These are phyloP conservation scores for Cottus gobio DNA, from an alignment of 2,113 vertebrate genomes.

Conservation along the genomic window DNA sequence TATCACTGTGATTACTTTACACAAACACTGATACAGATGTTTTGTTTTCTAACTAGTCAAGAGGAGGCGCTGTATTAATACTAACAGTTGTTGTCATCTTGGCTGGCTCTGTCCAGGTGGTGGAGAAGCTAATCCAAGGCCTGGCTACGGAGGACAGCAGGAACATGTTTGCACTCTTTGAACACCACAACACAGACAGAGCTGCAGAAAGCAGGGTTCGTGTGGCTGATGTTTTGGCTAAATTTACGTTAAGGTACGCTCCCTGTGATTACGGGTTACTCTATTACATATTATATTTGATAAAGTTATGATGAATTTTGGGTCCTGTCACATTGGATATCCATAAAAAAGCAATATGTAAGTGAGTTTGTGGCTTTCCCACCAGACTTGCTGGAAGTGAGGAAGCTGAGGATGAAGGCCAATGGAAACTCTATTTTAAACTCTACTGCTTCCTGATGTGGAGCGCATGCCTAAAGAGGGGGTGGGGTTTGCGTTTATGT, in stretches of 20 bases:
- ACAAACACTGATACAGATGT: slow-evolving; percentile 1
- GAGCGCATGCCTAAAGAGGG: slow-evolving; percentile 93
- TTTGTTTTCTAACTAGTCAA: neutral
- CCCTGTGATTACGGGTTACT: neutral
- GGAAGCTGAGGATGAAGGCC: slow-evolving; percentile 87
- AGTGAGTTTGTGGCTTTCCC: slow-evolving; percentile 29
- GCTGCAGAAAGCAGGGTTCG: slow-evolving; percentile 96
- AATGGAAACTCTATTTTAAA: slow-evolving; percentile 94
- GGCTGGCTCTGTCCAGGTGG: slow-evolving; percentile 85
- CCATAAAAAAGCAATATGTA: neutral
- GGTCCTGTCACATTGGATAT: neutral
- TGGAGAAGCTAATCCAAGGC: slow-evolving; percentile 97
- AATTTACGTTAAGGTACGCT: slow-evolving; percentile 95
- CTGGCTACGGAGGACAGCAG: slow-evolving; percentile 98
- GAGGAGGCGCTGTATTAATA: neutral
- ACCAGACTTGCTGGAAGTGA: slow-evolving; percentile 86
- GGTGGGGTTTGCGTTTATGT: slow-evolving; percentile 96
- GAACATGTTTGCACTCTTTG: slow-evolving; percentile 98
- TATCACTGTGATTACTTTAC: neutral
- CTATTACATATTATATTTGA: neutral
- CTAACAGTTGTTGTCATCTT: neutral
- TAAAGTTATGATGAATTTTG: neutral
- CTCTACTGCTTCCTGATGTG: slow-evolving; percentile 94
- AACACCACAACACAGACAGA: slow-evolving; percentile 93
- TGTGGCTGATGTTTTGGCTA: slow-evolving; percentile 94